Base-by-base conservation (phyloP, 2,888 invertebrate genomes). In the Apotomis capreana region DNA sequence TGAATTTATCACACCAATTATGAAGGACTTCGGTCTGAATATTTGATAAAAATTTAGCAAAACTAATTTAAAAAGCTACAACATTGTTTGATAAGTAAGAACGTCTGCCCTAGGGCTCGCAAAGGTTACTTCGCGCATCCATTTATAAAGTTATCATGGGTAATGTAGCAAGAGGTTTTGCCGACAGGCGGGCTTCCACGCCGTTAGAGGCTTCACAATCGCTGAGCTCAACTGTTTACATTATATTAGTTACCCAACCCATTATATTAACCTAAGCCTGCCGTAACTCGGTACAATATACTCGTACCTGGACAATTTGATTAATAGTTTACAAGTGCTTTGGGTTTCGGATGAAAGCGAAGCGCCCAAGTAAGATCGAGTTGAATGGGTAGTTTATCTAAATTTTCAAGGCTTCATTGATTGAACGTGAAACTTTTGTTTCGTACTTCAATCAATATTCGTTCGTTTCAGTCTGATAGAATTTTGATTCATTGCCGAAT, bases 141-240 rank as follows among this genome's bases (percentile, higher is more conserved):
- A 62, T 68, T 72, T 68, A 68, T 58, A 58, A 72, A 68, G 68
- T 68, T 72, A 72, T 72, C 68, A 59, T 13, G 68, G 72, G 51
- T 63, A 63, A 68, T 68, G 72, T 63, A 68, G 58, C 72, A 63
- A 63, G 72, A 68, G 67, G 44, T 58, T 62, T 36, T 60, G 58
- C 52, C 68, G 46, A 15, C 26, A 59, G 59, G 40, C 62, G 57
- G 71, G 72, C 68, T 72, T 72, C 71, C 68, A 46, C 68, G 5
- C 62, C 71, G 68, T 68, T 63, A 58, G 68, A 57, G 58, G 57
- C 36, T 40, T 68, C 68, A 58, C 72, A 44, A 44, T 67, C 54
- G 61, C 57, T 57, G 57, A 67, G 15, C 59, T n/a, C 59, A 15
- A 60, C 61, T 63, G 72, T 63, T 46, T 68, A 68, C 68, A 62